A percentile compares a stretch with the other conserved stretches of the same genome.
These are phyloP conservation scores for Diachrysia chrysitis DNA, from an alignment of 2,888 invertebrate genomes.

Conservation along the genomic window DNA sequence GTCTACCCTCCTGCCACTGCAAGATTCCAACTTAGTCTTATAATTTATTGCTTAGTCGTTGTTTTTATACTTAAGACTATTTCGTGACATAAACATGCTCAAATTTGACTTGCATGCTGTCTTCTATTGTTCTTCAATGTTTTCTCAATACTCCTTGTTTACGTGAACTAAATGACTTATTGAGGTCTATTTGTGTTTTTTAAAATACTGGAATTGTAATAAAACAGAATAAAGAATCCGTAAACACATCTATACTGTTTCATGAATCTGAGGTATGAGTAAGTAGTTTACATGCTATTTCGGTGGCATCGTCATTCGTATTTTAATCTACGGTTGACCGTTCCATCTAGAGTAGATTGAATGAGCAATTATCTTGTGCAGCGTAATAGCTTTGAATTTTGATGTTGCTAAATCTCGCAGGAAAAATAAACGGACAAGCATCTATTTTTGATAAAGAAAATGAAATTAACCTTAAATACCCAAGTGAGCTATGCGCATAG, in stretches of 20 bases:
- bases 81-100: background rate
- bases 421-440: slow-evolving; percentile 38
- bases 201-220: background rate
- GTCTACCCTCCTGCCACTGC: slow-evolving; percentile 55
- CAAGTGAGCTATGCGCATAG: slow-evolving; percentile 53
- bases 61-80: background rate
- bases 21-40: slow-evolving; percentile 31
- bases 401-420: slow-evolving; percentile 40
- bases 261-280: slow-evolving; percentile 30
- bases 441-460: slow-evolving; percentile 63
- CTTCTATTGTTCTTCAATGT: background rate
- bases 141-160: background rate
- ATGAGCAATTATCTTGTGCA: slow-evolving; percentile 53
- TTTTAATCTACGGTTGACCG: slow-evolving; percentile 47
- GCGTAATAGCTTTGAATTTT: slow-evolving; percentile 38
- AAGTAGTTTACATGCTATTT: slow-evolving; percentile 49
- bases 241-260: slow-evolving; percentile 15
- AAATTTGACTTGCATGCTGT: background rate
- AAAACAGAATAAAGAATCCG: background rate
- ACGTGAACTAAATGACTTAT: background rate
- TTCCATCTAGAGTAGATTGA: slow-evolving; percentile 47
- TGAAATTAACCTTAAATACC: slow-evolving; percentile 41
- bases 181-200: background rate
- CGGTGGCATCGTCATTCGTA: slow-evolving; percentile 49
- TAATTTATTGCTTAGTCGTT: slow-evolving; percentile 27